Percentiles rank a stretch among this genome's conserved stretches.
Evolutionary conservation across 2,797 vertebrate genomes (phyloP).

Genomic region (Emydoidea blandingii): DNA sequence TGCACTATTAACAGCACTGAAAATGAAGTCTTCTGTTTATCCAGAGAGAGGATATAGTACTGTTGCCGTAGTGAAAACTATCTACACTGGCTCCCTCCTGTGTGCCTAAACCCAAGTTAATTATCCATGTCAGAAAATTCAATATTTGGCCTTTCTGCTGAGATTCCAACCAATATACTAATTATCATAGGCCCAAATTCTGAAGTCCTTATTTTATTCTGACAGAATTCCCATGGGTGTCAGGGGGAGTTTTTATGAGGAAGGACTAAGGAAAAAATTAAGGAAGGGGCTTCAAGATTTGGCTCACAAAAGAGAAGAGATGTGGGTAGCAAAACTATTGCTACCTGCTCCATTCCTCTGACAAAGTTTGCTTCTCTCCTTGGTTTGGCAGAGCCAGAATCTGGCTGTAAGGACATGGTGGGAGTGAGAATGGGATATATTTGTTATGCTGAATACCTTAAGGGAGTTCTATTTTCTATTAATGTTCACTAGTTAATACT

Average conservation of each 20-base stretch:
- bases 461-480: background rate
- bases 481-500: background rate
- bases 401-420: background rate
- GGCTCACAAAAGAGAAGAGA: background rate
- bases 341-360: background rate
- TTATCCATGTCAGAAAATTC: background rate
- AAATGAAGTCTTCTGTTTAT: constrained; percentile 60
- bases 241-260: background rate
- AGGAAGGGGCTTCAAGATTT: background rate
- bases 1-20: constrained; percentile 26
- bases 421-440: background rate
- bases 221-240: background rate
- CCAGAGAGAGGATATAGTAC: constrained; percentile 44
- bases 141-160: constrained; percentile 50
- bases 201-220: background rate
- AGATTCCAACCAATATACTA: constrained; percentile 6
- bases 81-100: background rate
- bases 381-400: background rate
- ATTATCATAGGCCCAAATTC: constrained; percentile 10
- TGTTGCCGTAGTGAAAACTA: constrained; percentile 49
- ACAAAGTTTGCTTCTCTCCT: background rate
- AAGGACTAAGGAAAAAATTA: background rate
- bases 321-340: background rate
- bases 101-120: constrained; percentile 45
- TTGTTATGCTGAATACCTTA: background rate